These are phyloP conservation scores for Pectinophora gossypiella DNA, from an alignment of 1,140 invertebrate genomes.

Conservation along the genomic window DNA sequence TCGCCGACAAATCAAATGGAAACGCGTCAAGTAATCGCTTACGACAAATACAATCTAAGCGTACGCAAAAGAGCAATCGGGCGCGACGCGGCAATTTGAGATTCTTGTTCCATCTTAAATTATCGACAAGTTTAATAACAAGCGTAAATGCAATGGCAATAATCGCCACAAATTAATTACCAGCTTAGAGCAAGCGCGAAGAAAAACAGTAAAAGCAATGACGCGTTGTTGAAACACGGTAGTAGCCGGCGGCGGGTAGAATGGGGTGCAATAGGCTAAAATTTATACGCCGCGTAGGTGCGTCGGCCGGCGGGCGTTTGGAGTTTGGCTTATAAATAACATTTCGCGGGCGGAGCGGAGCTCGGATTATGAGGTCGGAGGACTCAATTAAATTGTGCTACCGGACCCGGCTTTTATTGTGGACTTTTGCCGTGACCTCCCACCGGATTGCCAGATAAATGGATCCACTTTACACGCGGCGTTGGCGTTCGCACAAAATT, in stretches of 20 bases:
- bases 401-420: constrained; percentile 61
- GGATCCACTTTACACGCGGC: constrained; percentile 42
- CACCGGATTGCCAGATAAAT: constrained; percentile 59
- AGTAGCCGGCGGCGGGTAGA: constrained; percentile 7
- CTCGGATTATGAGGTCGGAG: constrained; percentile 66
- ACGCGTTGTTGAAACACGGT: constrained; percentile 22
- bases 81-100: constrained; percentile 54
- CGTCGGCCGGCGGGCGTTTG: constrained; percentile 35
- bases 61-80: constrained; percentile 47
- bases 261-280: constrained; percentile 40
- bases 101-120: constrained; percentile 61
- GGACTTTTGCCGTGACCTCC: constrained; percentile 59
- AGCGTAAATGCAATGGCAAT: constrained; percentile 46
- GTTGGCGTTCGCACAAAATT: constrained; percentile 34
- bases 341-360: constrained; percentile 52
- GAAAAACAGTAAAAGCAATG: constrained; percentile 46
- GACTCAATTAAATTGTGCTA: constrained; percentile 69
- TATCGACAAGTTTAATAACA: constrained; percentile 66
- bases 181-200: constrained; percentile 24
- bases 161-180: constrained; percentile 58
- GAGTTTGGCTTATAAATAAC: constrained; percentile 62
- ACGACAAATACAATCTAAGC: constrained; percentile 45
- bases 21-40: constrained; percentile 41
- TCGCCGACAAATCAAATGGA: constrained; percentile 46
- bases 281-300: constrained; percentile 29